phyloP scores from a whole-genome alignment of 2,888 invertebrate genomes.

The Lucinisca nassula region DNA sequence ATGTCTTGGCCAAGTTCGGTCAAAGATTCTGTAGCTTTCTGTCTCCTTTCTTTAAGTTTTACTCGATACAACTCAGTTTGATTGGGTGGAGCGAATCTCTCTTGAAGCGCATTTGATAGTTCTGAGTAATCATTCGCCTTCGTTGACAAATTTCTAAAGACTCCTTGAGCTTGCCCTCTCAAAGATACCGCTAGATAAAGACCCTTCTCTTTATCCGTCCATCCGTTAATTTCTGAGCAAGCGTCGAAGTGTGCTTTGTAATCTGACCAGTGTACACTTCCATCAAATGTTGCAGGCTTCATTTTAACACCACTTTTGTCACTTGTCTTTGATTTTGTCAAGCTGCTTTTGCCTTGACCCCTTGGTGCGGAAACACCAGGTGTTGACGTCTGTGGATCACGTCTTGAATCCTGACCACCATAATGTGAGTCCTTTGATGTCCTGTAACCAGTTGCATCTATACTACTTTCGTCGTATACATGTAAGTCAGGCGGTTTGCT shows the following conservation, averaged over 20 bases:
- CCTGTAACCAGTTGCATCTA: too few species aligned
- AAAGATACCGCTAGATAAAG: background rate
- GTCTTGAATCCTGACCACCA: background rate
- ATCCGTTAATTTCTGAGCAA: slow-evolving; percentile 9
- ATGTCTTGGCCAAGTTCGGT: background rate
- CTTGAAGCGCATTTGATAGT: background rate
- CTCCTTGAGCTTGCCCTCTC: background rate
- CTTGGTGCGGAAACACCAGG: background rate
- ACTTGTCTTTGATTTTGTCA: background rate
- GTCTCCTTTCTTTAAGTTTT: background rate
- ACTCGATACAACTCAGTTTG: background rate
- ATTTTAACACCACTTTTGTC: background rate
- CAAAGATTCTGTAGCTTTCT: background rate
- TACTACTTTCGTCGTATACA: background rate
- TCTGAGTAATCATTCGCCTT: background rate
- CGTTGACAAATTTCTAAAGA: slow-evolving; percentile 22
- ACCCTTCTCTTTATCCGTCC: slow-evolving; percentile 20
- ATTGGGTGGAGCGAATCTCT: background rate
- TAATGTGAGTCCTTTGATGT: background rate
- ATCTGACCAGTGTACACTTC: slow-evolving; percentile 28
- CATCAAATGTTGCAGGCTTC: slow-evolving; percentile 27
- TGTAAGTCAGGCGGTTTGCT: background rate
- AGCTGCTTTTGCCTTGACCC: too few species aligned
- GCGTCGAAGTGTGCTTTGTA: slow-evolving; percentile 36
- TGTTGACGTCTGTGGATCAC: background rate